phyloP scores from a whole-genome alignment of 2,113 vertebrate species.

The Nestor notabilis region DNA sequence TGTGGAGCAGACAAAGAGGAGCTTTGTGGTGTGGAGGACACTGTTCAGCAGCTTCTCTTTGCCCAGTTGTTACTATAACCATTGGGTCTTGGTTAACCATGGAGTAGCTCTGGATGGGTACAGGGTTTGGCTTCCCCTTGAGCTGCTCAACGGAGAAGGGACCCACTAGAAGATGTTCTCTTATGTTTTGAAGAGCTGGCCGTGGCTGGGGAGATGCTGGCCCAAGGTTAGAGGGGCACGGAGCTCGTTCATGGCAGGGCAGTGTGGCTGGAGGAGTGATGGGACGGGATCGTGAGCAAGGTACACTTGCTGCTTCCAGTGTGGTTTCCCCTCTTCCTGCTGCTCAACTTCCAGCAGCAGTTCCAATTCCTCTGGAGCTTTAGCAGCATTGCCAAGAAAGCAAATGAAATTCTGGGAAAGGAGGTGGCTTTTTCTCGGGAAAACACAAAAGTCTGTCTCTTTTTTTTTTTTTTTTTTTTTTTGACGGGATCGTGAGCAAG shows the following conservation, averaged over 20 bases:
- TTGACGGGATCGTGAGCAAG: constrained; percentile 75
- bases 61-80: background rate
- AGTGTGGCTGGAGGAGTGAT: constrained; percentile 55
- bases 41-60: background rate
- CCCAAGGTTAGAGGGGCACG: constrained; percentile 84
- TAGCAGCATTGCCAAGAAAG: background rate
- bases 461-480: rapidly evolving
- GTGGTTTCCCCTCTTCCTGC: background rate
- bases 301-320: constrained; percentile 67
- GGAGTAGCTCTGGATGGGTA: background rate
- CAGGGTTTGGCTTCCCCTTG: background rate
- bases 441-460: background rate
- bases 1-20: background rate
- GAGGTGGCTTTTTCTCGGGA: background rate
- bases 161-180: constrained; percentile 11
- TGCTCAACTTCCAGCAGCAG: background rate
- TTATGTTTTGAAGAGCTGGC: constrained; percentile 72
- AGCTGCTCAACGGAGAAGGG: background rate
- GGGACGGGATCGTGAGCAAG: constrained; percentile 75
- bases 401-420: background rate
- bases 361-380: background rate
- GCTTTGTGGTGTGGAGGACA: background rate
- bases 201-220: constrained; percentile 88
- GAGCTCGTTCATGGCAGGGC: constrained; percentile 85
- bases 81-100: background rate